phyloP scores from a whole-genome alignment of 2,888 invertebrate genomes.

The Dolichopus griseipennis region DNA sequence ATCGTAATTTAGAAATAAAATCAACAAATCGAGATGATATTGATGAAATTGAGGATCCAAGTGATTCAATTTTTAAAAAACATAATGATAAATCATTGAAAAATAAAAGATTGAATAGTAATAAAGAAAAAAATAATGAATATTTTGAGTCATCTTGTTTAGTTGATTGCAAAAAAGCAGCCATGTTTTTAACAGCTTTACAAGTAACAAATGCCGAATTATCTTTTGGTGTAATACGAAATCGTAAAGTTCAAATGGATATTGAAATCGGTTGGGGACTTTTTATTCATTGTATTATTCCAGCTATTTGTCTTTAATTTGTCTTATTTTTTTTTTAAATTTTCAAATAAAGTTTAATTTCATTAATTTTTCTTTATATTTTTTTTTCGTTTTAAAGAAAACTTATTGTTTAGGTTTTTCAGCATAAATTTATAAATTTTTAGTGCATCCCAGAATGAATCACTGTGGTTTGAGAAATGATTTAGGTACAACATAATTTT shows the following conservation, averaged over 20 bases:
- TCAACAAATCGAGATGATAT: slow-evolving; percentile 25
- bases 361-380: neutral
- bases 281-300: slow-evolving; percentile 71
- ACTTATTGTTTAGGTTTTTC: too few relatives aligned
- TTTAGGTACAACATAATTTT: too few relatives aligned
- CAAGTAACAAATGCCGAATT: slow-evolving; percentile 64
- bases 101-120: slow-evolving; percentile 42
- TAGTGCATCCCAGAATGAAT: too few relatives aligned
- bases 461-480: too few relatives aligned
- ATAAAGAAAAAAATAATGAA: slow-evolving; percentile 37
- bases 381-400: too few relatives aligned
- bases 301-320: slow-evolving; percentile 48
- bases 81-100: slow-evolving; percentile 31
- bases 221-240: slow-evolving; percentile 67
- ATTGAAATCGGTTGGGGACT: slow-evolving; percentile 65
- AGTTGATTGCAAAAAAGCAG: slow-evolving; percentile 70
- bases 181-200: slow-evolving; percentile 70
- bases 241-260: slow-evolving; percentile 63
- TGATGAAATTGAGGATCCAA: slow-evolving; percentile 16
- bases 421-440: too few relatives aligned
- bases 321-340: neutral
- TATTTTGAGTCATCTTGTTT: slow-evolving; percentile 48
- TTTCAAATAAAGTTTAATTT: neutral
- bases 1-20: slow-evolving; percentile 61
- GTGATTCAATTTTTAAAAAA: slow-evolving; percentile 14